phyloP scores from a whole-genome alignment of 2,888 invertebrate species.

The Watsonalla cultraria region DNA sequence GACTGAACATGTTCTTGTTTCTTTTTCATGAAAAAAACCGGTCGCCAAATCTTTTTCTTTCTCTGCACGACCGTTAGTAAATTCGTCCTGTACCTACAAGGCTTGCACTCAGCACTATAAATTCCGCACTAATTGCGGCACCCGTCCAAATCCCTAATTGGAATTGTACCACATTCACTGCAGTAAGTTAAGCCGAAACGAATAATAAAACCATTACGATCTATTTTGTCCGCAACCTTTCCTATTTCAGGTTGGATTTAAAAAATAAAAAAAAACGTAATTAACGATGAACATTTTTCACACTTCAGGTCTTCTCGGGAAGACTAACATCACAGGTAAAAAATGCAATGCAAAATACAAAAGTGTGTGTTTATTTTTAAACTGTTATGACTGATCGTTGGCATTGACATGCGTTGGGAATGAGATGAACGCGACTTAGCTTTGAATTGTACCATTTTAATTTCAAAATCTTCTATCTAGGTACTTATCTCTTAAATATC shows the following conservation, averaged over 20 bases:
- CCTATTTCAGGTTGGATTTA: slow-evolving; percentile 75
- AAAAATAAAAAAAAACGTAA: slow-evolving; percentile 65
- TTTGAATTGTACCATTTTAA: no score
- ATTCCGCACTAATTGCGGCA: slow-evolving; percentile 50
- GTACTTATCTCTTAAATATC: no score
- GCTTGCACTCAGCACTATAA: slow-evolving; percentile 49
- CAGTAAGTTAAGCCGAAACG: slow-evolving; percentile 26
- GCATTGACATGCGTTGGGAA: slow-evolving; percentile 42
- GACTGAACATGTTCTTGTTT: background rate
- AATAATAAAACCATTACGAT: slow-evolving; percentile 47
- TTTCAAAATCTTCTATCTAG: no score
- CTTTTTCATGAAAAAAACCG: background rate
- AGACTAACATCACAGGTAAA: slow-evolving; percentile 80
- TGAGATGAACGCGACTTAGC: slow-evolving; percentile 20
- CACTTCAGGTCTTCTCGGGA: slow-evolving; percentile 80
- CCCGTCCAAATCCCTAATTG: slow-evolving; percentile 55
- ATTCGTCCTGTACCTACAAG: slow-evolving; percentile 27
- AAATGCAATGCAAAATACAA: slow-evolving; percentile 40
- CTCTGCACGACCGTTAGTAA: slow-evolving; percentile 20
- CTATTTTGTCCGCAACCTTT: slow-evolving; percentile 70
- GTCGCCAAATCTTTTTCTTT: slow-evolving; percentile 31
- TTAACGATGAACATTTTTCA: slow-evolving; percentile 77
- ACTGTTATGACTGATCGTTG: slow-evolving; percentile 59
- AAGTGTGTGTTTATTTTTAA: slow-evolving; percentile 53
- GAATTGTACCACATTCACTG: slow-evolving; percentile 37